These are phyloP conservation scores for Euthynnus affinis DNA, from an alignment of 2,797 vertebrate species.

Conservation along the genomic window DNA sequence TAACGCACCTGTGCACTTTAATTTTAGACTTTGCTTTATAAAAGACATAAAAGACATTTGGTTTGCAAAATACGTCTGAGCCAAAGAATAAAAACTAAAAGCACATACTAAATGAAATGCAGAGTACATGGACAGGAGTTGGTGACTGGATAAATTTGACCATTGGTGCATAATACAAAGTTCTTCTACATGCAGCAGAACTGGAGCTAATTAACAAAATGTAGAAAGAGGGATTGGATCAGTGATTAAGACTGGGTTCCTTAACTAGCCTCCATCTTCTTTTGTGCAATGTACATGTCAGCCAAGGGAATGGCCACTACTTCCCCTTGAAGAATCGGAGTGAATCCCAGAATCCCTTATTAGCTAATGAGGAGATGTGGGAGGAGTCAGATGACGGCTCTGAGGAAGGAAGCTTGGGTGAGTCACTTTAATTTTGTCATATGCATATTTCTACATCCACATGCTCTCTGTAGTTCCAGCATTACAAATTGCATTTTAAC, in stretches of 20 bases:
- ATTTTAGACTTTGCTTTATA: background rate
- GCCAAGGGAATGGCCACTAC: constrained; percentile 95
- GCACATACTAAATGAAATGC: background rate
- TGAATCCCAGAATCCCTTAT: constrained; percentile 92
- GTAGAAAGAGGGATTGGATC: constrained; percentile 13
- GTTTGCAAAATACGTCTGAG: constrained; percentile 6
- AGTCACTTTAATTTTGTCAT: constrained; percentile 63
- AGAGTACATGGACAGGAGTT: background rate
- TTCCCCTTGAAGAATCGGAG: constrained; percentile 91
- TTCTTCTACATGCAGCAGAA: background rate
- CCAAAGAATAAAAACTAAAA: background rate
- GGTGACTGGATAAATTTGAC: background rate
- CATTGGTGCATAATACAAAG: constrained; percentile 11
- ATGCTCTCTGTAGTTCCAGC: background rate
- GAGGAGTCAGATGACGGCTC: constrained; percentile 89
- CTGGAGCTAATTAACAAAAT: constrained; percentile 19
- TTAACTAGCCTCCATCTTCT: constrained; percentile 42
- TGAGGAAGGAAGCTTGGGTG: constrained; percentile 91
- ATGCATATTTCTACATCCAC: background rate
- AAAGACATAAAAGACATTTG: background rate
- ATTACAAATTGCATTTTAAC: background rate
- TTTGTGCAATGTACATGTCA: constrained; percentile 69
- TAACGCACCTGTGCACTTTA: background rate
- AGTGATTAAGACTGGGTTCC: constrained; percentile 3
- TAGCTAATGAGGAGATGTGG: constrained; percentile 93